phyloP scores from a whole-genome alignment of 2,113 vertebrate species.

The Sturnus vulgaris region DNA sequence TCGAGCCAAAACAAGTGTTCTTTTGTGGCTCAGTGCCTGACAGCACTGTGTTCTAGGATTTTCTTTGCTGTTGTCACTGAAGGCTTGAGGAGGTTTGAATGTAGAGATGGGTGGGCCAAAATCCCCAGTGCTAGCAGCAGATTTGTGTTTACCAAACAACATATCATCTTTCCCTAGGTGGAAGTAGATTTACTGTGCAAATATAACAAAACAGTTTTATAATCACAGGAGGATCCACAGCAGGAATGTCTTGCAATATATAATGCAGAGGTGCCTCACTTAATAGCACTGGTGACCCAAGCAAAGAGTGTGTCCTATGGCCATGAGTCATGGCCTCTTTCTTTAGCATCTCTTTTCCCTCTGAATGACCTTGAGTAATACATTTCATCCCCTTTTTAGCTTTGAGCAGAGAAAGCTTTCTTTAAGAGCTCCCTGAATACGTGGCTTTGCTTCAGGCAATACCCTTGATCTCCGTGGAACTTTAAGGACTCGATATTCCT shows the following conservation, averaged over 20 bases:
- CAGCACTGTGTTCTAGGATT: neutral
- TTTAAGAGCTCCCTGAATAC: neutral
- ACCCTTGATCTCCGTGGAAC: neutral
- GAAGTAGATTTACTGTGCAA: neutral
- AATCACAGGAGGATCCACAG: neutral
- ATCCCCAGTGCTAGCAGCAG: accelerated
- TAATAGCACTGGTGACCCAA: neutral
- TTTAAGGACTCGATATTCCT: neutral
- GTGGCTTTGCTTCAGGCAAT: neutral
- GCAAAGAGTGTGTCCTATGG: neutral
- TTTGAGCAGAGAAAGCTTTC: neutral
- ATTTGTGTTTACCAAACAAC: neutral
- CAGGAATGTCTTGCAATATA: neutral
- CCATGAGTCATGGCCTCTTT: neutral
- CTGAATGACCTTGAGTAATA: neutral
- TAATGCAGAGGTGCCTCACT: neutral
- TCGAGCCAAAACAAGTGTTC: too few species aligned
- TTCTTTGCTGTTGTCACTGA: neutral
- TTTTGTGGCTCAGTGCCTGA: too few species aligned
- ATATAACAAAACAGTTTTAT: neutral
- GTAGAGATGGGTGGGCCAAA: neutral
- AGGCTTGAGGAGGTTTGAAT: neutral
- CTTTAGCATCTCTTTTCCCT: neutral
- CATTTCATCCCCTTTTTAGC: neutral
- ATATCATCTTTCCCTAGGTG: neutral